Percentiles rank a stretch among this genome's conserved stretches.
These are phyloP conservation scores for Triplophysa siluroides DNA, from an alignment of 2,113 vertebrate genomes.

Conservation along the genomic window DNA sequence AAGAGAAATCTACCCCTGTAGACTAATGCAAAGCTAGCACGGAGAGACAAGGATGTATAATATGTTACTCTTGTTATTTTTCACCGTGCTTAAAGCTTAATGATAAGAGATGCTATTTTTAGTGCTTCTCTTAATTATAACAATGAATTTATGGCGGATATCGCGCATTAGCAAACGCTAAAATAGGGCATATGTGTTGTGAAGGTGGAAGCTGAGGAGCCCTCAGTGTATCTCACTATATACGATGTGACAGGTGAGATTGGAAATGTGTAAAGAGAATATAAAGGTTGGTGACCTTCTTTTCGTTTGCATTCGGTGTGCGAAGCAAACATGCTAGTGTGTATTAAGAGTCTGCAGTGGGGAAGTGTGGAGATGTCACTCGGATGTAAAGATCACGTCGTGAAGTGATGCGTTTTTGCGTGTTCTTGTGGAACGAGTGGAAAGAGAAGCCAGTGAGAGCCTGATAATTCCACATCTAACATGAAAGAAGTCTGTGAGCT, in stretches of 20 bases:
- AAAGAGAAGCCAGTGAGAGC: slow-evolving; percentile 4
- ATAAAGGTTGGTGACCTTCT: slow-evolving; percentile 25
- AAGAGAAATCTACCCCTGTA: slow-evolving; percentile 17
- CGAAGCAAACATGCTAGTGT: slow-evolving; percentile 21
- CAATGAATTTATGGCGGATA: slow-evolving; percentile 11
- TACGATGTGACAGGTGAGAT: slow-evolving; percentile 5
- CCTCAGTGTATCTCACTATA: slow-evolving; percentile 3
- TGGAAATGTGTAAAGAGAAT: slow-evolving; percentile 17
- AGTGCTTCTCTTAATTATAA: slow-evolving; percentile 24
- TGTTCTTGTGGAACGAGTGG: slow-evolving; percentile 28
- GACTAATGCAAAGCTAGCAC: not conserved
- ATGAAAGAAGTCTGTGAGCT: not conserved
- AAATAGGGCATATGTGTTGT: slow-evolving; percentile 20
- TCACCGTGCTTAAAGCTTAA: slow-evolving; percentile 41
- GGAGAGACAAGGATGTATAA: slow-evolving; percentile 15
- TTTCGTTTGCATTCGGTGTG: slow-evolving; percentile 53
- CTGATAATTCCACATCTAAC: slow-evolving; percentile 5
- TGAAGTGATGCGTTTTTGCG: slow-evolving; percentile 49
- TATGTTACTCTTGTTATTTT: slow-evolving; percentile 29
- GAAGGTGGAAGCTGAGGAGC: slow-evolving; percentile 5
- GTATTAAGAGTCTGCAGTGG: not conserved
- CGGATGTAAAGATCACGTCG: not conserved
- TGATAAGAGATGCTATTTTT: not conserved
- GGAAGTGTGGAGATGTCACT: slow-evolving; percentile 4
- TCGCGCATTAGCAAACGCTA: not conserved